Evolutionary conservation across 2,797 vertebrate species (phyloP).

Genomic region (Melanotaenia parkinsoni): DNA sequence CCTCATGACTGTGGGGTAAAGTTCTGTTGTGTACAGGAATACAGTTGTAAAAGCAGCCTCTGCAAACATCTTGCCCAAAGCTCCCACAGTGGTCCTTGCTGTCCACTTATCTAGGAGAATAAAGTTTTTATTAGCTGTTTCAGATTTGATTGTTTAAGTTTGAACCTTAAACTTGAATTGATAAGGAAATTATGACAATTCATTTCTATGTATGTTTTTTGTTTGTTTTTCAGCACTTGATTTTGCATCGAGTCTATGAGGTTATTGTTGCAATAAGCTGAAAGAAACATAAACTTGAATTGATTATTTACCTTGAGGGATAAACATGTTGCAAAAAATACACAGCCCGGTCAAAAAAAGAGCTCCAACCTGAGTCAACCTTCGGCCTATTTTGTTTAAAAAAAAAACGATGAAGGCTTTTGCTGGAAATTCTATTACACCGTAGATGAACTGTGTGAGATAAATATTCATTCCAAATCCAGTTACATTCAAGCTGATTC

Average conservation of each 20-base stretch:
- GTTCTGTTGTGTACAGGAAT: slow-evolving; percentile 86
- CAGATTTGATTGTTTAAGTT: neutral
- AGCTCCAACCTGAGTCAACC: slow-evolving; percentile 69
- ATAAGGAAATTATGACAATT: neutral
- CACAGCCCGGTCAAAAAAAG: slow-evolving; percentile 77
- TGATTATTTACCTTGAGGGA: slow-evolving; percentile 69
- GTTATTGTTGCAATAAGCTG: neutral
- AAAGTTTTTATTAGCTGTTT: neutral
- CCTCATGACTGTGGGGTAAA: slow-evolving; percentile 90
- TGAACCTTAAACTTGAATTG: neutral
- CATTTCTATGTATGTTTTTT: neutral
- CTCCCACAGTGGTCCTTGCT: slow-evolving; percentile 71
- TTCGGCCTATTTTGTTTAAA: slow-evolving; percentile 81
- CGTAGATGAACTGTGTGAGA: slow-evolving; percentile 88
- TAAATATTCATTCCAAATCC: slow-evolving; percentile 86
- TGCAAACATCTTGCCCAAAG: slow-evolving; percentile 86
- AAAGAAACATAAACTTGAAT: neutral
- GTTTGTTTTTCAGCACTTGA: neutral
- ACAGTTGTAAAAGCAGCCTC: slow-evolving; percentile 85
- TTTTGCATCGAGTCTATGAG: neutral
- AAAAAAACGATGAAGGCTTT: slow-evolving; percentile 78
- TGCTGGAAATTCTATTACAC: slow-evolving; percentile 84
- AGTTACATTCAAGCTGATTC: slow-evolving; percentile 85
- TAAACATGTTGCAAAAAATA: slow-evolving; percentile 67
- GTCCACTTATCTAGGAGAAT: slow-evolving; percentile 65